A percentile compares a stretch with the other conserved stretches of the same genome.
phyloP scores from a whole-genome alignment of 2,888 invertebrate species.

The Oxytorus armatus region DNA sequence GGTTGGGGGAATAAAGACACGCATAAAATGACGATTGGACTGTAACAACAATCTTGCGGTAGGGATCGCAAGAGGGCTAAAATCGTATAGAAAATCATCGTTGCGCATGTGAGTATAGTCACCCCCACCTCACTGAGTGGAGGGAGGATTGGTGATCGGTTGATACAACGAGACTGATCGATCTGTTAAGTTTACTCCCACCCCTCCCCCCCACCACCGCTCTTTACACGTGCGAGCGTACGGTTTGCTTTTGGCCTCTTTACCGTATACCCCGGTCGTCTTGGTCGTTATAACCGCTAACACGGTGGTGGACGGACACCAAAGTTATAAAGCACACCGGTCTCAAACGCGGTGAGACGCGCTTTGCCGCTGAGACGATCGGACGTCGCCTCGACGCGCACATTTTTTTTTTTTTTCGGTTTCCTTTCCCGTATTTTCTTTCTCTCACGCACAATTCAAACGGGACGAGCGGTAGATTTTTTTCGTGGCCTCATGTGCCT shows the following conservation, averaged over 20 bases:
- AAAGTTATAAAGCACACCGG: conserved; percentile 83
- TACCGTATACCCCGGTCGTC: conserved; percentile 69
- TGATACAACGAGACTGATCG: not conserved
- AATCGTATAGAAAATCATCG: not conserved
- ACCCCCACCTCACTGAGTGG: not conserved
- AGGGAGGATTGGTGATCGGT: conserved; percentile 33
- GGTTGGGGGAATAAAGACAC: not conserved
- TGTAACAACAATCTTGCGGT: too few species aligned
- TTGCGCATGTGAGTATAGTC: too few species aligned
- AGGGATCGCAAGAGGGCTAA: not conserved
- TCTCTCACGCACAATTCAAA: not conserved
- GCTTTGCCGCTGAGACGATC: conserved; percentile 79
- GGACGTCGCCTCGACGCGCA: conserved; percentile 77
- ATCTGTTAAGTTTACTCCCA: conserved; percentile 41
- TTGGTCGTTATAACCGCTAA: conserved; percentile 54
- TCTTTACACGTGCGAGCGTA: conserved; percentile 49
- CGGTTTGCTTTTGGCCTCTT: conserved; percentile 79
- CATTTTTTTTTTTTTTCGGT: conserved; percentile 15
- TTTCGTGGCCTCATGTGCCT: conserved; percentile 15
- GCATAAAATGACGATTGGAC: too few species aligned
- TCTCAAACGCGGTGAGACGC: conserved; percentile 76
- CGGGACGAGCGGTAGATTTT: not conserved
- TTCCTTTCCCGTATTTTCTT: not conserved
- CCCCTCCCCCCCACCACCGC: conserved; percentile 61
- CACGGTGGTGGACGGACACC: conserved; percentile 70